Evolutionary conservation across 2,113 vertebrate species (phyloP).

Genomic region (Benthochromis sp.): DNA sequence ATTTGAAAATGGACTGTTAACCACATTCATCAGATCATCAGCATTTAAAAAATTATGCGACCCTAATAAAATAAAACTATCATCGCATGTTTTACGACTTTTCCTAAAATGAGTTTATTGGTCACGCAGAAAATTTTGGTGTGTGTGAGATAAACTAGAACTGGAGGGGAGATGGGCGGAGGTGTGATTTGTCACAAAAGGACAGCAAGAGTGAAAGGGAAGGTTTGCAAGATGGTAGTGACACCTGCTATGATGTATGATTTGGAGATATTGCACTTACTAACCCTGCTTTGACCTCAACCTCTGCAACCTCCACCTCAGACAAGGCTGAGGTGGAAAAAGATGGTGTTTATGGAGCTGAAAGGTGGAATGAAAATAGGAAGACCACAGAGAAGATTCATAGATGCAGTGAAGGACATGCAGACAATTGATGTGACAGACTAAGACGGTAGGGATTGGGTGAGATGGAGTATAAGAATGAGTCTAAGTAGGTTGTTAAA

Average conservation of each 20-base stretch:
- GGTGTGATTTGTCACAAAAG: not conserved
- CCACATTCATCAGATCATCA: not conserved
- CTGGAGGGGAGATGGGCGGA: not conserved
- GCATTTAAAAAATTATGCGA: not conserved
- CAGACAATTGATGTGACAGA: not conserved
- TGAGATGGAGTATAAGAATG: not conserved
- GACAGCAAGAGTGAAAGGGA: not conserved
- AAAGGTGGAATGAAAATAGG: not conserved
- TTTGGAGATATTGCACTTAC: not conserved
- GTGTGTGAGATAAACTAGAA: not conserved
- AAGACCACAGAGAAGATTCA: not conserved
- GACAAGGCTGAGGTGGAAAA: not conserved
- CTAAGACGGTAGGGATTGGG: not conserved
- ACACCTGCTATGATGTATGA: not conserved
- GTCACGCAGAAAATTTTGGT: not conserved
- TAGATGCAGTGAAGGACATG: not conserved
- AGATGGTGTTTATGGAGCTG: not conserved
- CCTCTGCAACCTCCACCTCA: not conserved
- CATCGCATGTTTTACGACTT: not conserved
- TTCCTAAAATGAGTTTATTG: not conserved
- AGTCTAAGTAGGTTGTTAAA: not conserved
- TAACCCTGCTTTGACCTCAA: not conserved
- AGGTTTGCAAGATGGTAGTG: not conserved
- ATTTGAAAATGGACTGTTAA: not conserved
- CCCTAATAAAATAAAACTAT: not conserved